Evolutionary conservation across 2,113 vertebrate species (phyloP).

Genomic region (Trachemys scripta): DNA sequence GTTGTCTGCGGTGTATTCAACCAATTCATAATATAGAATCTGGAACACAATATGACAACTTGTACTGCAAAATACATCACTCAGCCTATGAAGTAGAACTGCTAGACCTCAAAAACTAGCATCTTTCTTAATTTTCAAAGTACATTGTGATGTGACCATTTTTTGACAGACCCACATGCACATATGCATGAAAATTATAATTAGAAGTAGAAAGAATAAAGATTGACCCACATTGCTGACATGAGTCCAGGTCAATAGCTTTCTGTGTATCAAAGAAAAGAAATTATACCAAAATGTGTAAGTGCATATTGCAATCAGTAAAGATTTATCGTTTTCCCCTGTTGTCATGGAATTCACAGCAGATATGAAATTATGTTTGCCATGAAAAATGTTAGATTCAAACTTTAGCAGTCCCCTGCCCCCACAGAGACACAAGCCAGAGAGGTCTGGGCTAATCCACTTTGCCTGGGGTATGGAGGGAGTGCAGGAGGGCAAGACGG

Average conservation of each 20-base stretch:
- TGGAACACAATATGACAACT: not conserved
- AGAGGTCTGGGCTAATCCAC: not conserved
- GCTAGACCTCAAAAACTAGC: not conserved
- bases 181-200: not conserved
- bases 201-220: not conserved
- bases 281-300: not conserved
- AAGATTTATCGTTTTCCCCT: not conserved
- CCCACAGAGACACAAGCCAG: not conserved
- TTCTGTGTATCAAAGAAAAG: not conserved
- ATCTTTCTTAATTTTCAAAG: not conserved
- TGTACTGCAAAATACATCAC: not conserved
- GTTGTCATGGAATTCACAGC: not conserved
- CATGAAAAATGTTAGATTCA: not conserved
- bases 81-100: not conserved
- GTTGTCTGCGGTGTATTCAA: not conserved
- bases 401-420: not conserved
- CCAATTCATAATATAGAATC: not conserved
- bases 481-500: not conserved
- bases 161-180: not conserved
- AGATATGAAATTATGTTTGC: rapidly evolving
- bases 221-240: not conserved
- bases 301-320: not conserved
- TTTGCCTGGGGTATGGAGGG: not conserved
- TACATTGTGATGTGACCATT: not conserved
- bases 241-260: not conserved